Conservation (phyloP, 1,140 invertebrate genomes). For the Galendromus occidentalis region DNA sequence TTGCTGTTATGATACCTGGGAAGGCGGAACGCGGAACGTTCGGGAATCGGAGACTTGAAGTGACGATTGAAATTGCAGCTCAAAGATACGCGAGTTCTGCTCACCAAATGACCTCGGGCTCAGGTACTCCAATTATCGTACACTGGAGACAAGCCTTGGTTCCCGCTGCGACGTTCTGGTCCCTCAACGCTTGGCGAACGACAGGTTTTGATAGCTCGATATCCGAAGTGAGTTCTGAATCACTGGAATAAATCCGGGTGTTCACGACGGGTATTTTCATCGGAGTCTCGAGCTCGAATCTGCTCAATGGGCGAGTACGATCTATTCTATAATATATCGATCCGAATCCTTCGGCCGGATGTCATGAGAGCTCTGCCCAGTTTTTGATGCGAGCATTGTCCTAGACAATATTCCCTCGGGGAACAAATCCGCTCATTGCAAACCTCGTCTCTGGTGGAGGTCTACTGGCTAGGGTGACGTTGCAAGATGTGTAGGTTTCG, state of each 20-base stretch:
- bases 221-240: conserved; percentile 45
- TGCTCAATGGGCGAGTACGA: no score
- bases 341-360: no score
- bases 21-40: neutral
- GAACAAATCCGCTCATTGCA: no score
- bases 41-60: neutral
- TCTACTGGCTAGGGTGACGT: neutral
- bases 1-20: conserved; percentile 62
- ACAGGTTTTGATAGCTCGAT: conserved; percentile 47
- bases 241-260: conserved; percentile 21
- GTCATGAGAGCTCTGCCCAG: no score
- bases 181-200: conserved; percentile 46
- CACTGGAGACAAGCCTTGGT: conserved; percentile 48
- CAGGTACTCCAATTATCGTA: conserved; percentile 58
- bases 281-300: no score
- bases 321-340: no score
- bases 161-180: conserved; percentile 47
- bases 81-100: neutral
- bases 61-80: neutral
- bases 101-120: conserved; percentile 44
- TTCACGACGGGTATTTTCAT: no score
- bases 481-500: conserved; percentile 4
- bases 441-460: conserved; percentile 22
- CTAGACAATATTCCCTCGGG: no score
- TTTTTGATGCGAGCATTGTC: no score